A percentile compares a stretch with the other conserved stretches of the same genome.
phyloP scores from a whole-genome alignment of 2,797 vertebrate genomes.

The Microhierax caerulescens region DNA sequence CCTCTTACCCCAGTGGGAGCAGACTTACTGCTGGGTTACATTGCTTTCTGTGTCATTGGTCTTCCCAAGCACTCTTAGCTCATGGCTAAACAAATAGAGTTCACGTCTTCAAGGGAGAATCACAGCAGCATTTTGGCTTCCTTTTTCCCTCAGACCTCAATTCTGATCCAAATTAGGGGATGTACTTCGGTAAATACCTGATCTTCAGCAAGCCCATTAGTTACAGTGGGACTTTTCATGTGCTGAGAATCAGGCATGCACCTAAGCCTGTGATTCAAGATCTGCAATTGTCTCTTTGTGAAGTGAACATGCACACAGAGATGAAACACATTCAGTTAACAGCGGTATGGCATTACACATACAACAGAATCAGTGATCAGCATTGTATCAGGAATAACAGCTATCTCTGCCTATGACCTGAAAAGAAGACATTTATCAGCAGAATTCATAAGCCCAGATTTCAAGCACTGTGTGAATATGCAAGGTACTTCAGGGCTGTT shows the following conservation, averaged over 20 bases:
- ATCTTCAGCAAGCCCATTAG: background rate
- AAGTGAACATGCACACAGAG: background rate
- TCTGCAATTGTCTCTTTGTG: background rate
- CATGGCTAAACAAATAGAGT: background rate
- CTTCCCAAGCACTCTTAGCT: background rate
- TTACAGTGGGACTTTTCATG: background rate
- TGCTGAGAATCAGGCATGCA: background rate
- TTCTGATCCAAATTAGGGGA: background rate
- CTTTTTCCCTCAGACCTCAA: background rate
- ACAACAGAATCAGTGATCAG: background rate
- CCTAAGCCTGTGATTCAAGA: background rate
- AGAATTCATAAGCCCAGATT: background rate
- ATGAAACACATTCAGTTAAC: background rate
- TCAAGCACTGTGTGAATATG: background rate
- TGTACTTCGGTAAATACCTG: background rate
- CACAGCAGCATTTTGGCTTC: background rate
- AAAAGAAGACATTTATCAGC: background rate
- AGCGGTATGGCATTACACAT: fast-evolving
- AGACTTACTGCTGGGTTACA: background rate
- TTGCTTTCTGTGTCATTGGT: background rate
- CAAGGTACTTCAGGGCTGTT: background rate
- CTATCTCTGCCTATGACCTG: background rate
- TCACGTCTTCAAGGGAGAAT: background rate
- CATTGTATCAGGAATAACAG: background rate
- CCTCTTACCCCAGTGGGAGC: background rate